A percentile compares a stretch with the other conserved stretches of the same genome.
These are phyloP conservation scores for Ischnura elegans DNA, from an alignment of 2,888 invertebrate genomes.

Conservation along the genomic window DNA sequence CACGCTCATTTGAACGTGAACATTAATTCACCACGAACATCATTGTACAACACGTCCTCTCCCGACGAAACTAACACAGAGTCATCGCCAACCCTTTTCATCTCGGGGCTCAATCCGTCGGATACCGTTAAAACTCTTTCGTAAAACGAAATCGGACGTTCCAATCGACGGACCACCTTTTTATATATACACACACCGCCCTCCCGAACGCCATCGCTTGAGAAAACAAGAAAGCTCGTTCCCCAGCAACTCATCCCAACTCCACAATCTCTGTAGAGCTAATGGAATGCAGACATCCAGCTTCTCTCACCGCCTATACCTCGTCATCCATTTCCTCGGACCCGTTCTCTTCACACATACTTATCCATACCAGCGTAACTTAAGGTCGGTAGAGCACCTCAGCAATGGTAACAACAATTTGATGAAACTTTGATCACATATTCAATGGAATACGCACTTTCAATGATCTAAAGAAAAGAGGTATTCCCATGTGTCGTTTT, in stretches of 20 bases:
- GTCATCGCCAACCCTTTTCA: background rate
- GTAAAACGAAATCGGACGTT: background rate
- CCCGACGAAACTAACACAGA: background rate
- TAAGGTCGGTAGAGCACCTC: too few species aligned
- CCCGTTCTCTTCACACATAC: background rate
- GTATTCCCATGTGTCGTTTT: too few species aligned
- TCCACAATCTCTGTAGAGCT: background rate
- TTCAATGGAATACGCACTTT: too few species aligned
- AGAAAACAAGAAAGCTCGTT: constrained; percentile 15
- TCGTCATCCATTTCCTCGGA: background rate
- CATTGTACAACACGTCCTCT: background rate
- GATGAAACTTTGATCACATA: too few species aligned
- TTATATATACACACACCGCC: too few species aligned
- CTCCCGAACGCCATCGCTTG: background rate
- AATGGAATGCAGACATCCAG: constrained; percentile 11
- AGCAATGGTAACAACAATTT: too few species aligned
- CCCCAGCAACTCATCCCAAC: background rate
- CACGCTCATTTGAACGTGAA: background rate
- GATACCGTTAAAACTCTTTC: background rate
- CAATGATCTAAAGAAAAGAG: too few species aligned
- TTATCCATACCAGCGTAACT: too few species aligned
- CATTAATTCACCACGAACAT: background rate
- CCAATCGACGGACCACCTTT: background rate
- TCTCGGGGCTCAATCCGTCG: background rate
- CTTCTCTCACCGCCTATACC: background rate